Percentiles rank a stretch among this genome's conserved stretches.
Conservation (phyloP, 53 echinoderm and acorn worm genomes). For the Luidia sarsii region DNA sequence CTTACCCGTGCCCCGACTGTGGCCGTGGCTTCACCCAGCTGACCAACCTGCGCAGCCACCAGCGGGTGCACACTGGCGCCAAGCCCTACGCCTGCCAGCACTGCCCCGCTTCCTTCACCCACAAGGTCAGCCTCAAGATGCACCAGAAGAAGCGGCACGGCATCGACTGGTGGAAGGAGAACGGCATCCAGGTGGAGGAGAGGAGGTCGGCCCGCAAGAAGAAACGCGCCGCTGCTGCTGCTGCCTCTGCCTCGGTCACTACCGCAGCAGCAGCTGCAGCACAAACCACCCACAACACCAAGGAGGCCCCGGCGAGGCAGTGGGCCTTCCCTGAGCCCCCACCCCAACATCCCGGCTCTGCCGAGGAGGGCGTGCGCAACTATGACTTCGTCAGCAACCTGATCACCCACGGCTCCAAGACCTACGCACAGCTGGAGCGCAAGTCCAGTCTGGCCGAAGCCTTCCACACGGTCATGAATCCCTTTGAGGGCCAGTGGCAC, state of each 20-base stretch:
- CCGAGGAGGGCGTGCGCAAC: neutral
- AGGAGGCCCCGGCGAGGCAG: neutral
- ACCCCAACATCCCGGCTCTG: neutral
- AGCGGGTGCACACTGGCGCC: conserved; percentile 84
- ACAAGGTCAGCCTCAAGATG: conserved; percentile 91
- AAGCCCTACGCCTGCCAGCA: conserved; percentile 82
- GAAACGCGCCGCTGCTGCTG: neutral
- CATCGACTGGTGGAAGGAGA: conserved; percentile 88
- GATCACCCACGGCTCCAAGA: conserved; percentile 48
- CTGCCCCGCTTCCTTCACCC: conserved; percentile 75
- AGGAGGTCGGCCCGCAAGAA: neutral
- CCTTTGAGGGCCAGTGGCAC: conserved; percentile 39
- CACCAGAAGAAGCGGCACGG: conserved; percentile 90
- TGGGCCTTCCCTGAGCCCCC: conserved; percentile 12
- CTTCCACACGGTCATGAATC: conserved; percentile 27
- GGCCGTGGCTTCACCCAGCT: conserved; percentile 80
- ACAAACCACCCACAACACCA: too few species aligned
- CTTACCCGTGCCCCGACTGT: conserved; percentile 76
- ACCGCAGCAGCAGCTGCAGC: too few species aligned
- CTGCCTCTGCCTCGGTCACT: too few species aligned
- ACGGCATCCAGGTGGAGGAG: conserved; percentile 17
- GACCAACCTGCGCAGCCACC: conserved; percentile 78
- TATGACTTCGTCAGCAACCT: conserved; percentile 37
- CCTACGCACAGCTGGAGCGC: conserved; percentile 41
- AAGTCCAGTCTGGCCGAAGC: conserved; percentile 7